These are phyloP conservation scores for Chaetodon auriga DNA, from an alignment of 2,113 vertebrate species.

Conservation along the genomic window DNA sequence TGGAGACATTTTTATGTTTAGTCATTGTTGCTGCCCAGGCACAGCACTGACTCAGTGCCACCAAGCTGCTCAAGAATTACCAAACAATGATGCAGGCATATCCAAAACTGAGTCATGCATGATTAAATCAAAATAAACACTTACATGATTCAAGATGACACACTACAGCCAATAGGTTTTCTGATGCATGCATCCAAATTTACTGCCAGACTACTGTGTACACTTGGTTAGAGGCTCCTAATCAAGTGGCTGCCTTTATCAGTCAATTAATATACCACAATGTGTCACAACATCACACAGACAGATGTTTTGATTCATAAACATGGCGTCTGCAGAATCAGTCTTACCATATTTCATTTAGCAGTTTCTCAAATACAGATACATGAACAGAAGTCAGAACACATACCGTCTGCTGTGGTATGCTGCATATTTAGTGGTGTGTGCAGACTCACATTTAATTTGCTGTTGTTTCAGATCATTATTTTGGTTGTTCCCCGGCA, in stretches of 20 bases:
- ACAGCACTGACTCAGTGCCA: constrained; percentile 45
- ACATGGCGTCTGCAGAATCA: not conserved
- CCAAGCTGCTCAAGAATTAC: not conserved
- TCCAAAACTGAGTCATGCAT: constrained; percentile 12
- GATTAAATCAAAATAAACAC: not conserved
- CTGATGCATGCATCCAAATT: not conserved
- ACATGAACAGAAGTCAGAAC: not conserved
- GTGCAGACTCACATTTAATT: not conserved
- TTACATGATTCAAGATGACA: not conserved
- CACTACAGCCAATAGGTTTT: not conserved
- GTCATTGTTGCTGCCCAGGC: constrained; percentile 43
- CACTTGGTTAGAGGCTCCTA: not conserved
- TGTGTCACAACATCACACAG: not conserved
- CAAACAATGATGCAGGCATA: constrained; percentile 10
- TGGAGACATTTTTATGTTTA: constrained; percentile 53
- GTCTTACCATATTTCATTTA: not conserved
- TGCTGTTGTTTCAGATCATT: not conserved
- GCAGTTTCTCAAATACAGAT: not conserved
- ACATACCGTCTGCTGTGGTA: not conserved
- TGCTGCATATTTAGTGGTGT: not conserved
- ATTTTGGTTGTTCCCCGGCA: not conserved
- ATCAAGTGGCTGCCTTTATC: not conserved
- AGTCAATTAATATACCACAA: not conserved
- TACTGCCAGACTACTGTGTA: not conserved
- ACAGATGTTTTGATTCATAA: not conserved